Percentiles rank a stretch among this genome's conserved stretches.
Evolutionary conservation across 2,113 vertebrate species (phyloP).

Genomic region (Thinocorus orbignyianus): DNA sequence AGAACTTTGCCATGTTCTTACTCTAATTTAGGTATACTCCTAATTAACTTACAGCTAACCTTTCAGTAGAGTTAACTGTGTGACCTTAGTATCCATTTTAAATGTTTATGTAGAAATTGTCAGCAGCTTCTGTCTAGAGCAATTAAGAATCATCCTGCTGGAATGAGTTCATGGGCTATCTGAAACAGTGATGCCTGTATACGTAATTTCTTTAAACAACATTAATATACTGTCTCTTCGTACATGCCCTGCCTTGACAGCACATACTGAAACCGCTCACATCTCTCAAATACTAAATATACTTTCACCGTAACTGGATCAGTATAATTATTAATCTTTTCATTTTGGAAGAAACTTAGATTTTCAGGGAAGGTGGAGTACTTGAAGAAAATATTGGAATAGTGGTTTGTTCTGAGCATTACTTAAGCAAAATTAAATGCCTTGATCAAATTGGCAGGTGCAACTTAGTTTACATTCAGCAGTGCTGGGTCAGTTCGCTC

Average conservation of each 20-base stretch:
- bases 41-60: background rate
- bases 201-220: background rate
- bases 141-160: background rate
- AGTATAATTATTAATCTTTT: background rate
- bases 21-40: background rate
- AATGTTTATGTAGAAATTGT: background rate
- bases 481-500: no score
- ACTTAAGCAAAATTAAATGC: background rate
- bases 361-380: background rate
- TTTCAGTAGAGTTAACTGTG: conserved; percentile 4
- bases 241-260: background rate
- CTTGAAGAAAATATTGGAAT: background rate
- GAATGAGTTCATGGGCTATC: background rate
- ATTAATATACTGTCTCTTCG: background rate
- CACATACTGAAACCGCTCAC: background rate
- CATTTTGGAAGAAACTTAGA: background rate
- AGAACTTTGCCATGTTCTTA: background rate
- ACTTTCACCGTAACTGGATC: background rate
- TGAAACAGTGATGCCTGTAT: accelerated
- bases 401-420: background rate
- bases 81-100: background rate
- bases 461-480: no score
- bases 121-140: background rate
- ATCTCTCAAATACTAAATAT: background rate
- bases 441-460: background rate